phyloP scores from a whole-genome alignment of 2,113 vertebrate genomes.

The Lycaon pictus region DNA sequence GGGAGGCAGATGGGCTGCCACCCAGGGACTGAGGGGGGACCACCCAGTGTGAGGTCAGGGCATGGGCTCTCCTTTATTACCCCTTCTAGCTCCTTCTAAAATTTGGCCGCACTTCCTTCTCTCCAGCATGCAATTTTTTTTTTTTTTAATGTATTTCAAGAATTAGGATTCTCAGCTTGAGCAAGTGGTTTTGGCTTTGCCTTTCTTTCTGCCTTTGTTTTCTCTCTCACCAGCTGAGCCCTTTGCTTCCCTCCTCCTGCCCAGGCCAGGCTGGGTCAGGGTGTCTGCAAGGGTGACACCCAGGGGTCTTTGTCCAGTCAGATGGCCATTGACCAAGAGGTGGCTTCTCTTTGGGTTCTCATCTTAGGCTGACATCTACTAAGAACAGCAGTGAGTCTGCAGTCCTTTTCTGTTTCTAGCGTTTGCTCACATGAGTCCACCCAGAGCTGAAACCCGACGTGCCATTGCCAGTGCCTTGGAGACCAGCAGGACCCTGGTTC shows the following conservation, averaged over 20 bases:
- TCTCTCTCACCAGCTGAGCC: rapidly evolving
- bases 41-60: rapidly evolving
- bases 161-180: not conserved
- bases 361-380: rapidly evolving
- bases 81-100: not conserved
- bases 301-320: rapidly evolving
- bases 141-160: not conserved
- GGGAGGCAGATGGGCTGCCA: rapidly evolving
- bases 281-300: rapidly evolving
- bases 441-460: rapidly evolving
- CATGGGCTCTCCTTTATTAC: too few relatives aligned
- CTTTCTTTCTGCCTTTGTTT: not conserved
- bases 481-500: not conserved
- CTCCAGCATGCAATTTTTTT: too few relatives aligned
- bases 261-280: rapidly evolving
- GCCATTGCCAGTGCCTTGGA: rapidly evolving
- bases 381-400: not conserved
- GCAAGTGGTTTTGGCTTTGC: not conserved
- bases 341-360: not conserved
- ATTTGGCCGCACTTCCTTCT: not conserved
- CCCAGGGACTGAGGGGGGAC: rapidly evolving
- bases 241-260: rapidly evolving
- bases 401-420: not conserved
- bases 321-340: rapidly evolving
- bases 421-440: not conserved